phyloP scores from a whole-genome alignment of 1,140 invertebrate genomes.

The Papilio xuthus region DNA sequence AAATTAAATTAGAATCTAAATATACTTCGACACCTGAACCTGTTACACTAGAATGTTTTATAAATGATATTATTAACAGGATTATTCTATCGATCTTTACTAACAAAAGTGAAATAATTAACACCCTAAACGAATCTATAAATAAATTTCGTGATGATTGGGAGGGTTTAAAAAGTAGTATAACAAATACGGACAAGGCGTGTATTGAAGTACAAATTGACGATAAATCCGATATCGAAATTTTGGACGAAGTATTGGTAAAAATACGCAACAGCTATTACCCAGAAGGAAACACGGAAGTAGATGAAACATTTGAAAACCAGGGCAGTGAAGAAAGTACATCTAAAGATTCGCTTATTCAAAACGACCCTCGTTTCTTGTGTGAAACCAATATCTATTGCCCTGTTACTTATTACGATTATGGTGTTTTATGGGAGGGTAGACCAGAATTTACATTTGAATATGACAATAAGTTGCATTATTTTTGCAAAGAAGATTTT shows the following conservation, averaged over 20 bases:
- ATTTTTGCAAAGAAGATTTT: constrained; percentile 73
- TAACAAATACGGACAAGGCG: constrained; percentile 64
- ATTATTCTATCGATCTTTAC: constrained; percentile 41
- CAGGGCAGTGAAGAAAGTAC: constrained; percentile 57
- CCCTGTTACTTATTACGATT: constrained; percentile 78
- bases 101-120: constrained; percentile 42
- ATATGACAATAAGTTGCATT: constrained; percentile 80
- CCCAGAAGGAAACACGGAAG: constrained; percentile 45
- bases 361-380: constrained; percentile 69
- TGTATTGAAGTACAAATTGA: constrained; percentile 67
- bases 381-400: constrained; percentile 83
- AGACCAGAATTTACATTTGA: constrained; percentile 78
- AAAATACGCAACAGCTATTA: constrained; percentile 65
- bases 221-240: constrained; percentile 64
- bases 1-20: constrained; percentile 54
- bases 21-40: constrained; percentile 38
- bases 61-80: constrained; percentile 49
- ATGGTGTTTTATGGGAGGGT: constrained; percentile 82
- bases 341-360: constrained; percentile 54
- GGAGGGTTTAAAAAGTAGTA: constrained; percentile 65
- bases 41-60: constrained; percentile 50
- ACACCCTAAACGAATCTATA: constrained; percentile 58
- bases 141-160: constrained; percentile 73
- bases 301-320: constrained; percentile 58
- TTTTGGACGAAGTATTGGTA: constrained; percentile 67